Evolutionary conservation across 2,113 vertebrate genomes (phyloP).

Genomic region (Rhea pennata): DNA sequence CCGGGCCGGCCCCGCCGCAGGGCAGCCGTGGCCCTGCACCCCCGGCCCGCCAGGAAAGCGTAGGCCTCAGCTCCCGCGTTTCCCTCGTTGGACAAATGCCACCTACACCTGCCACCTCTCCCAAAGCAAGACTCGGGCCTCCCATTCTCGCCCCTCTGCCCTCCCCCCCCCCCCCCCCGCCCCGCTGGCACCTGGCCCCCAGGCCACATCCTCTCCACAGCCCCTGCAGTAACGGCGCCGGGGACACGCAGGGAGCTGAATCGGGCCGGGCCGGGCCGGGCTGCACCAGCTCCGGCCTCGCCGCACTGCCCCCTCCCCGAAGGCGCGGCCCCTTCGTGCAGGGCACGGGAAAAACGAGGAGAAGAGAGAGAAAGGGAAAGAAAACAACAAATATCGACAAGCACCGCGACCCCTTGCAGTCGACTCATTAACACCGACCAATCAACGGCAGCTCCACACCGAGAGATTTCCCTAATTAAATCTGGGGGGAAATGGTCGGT

Average conservation of each 20-base stretch:
- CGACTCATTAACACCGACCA: conserved; percentile 51
- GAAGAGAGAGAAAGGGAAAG: not conserved
- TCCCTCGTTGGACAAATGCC: not conserved
- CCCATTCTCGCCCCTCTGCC: not conserved
- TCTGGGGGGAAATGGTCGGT: conserved; percentile 6
- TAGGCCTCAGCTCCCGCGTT: not conserved
- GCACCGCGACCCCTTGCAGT: conserved; percentile 14
- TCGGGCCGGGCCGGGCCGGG: not conserved
- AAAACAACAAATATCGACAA: conserved; percentile 65
- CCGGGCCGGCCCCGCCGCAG: too few species aligned
- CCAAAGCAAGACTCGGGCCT: not conserved
- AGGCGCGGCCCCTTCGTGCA: not conserved
- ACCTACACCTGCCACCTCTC: not conserved
- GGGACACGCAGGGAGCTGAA: not conserved
- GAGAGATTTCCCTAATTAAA: conserved; percentile 58
- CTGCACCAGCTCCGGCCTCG: not conserved
- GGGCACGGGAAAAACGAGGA: not conserved
- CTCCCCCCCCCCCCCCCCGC: not conserved
- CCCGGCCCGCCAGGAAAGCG: not conserved
- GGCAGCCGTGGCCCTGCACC: too few species aligned
- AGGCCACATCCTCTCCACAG: not conserved
- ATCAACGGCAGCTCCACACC: not conserved
- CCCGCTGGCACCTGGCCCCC: too few species aligned
- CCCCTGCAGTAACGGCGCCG: not conserved
- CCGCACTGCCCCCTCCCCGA: not conserved